A percentile compares a stretch with the other conserved stretches of the same genome.
Conservation (phyloP, 2,888 invertebrate genomes). For the Heliconius erato region DNA sequence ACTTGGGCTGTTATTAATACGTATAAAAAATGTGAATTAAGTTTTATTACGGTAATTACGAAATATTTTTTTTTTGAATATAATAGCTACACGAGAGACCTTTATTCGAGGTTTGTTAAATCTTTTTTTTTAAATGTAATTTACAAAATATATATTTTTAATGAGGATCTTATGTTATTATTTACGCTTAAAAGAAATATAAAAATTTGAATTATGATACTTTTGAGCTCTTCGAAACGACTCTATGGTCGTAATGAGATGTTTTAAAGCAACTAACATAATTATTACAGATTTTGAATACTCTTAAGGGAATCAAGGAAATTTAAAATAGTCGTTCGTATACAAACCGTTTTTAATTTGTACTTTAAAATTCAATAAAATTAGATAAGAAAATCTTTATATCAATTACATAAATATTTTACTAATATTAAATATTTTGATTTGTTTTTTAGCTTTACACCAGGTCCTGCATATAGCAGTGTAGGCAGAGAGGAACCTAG, state of each 20-base stretch:
- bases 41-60: conserved; percentile 20
- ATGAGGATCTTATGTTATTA: conserved; percentile 1
- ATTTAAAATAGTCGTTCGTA: background rate
- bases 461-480: background rate
- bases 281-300: background rate
- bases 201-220: background rate
- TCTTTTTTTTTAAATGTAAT: background rate
- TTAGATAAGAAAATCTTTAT: background rate
- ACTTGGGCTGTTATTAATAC: background rate
- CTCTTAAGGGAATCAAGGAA: background rate
- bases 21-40: background rate
- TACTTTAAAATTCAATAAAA: background rate
- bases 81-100: background rate
- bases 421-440: background rate
- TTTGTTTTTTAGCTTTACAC: background rate
- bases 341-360: too few species aligned
- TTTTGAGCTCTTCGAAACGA: background rate
- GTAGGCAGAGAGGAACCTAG: background rate
- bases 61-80: conserved; percentile 12
- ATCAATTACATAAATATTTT: background rate
- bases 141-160: background rate
- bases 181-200: background rate
- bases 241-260: background rate
- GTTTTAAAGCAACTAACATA: background rate
- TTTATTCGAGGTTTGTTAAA: conserved; percentile 14